A percentile compares a stretch with the other conserved stretches of the same genome.
phyloP scores from a whole-genome alignment of 2,888 invertebrate genomes.

The Brachypalpus laphriformis region DNA sequence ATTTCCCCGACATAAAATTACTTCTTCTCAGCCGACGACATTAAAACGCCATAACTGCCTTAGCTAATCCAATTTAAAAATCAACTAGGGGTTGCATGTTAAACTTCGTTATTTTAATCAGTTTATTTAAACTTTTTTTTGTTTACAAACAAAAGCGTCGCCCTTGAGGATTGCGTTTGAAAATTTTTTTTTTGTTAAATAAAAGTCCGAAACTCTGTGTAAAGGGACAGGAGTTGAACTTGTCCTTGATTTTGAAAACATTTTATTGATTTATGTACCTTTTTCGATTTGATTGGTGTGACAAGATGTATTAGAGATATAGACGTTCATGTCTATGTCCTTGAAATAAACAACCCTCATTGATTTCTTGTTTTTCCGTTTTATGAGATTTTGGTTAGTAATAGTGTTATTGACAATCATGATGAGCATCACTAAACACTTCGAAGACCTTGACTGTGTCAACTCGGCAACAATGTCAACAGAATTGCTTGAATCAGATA shows the following conservation, averaged over 20 bases:
- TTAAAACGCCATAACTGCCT: not conserved
- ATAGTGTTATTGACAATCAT: not conserved
- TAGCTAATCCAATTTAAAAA: too few species aligned
- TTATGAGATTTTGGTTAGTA: not conserved
- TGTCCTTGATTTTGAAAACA: slow-evolving; percentile 24
- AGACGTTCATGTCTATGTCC: not conserved
- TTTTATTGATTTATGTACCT: slow-evolving; percentile 22
- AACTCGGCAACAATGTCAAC: not conserved
- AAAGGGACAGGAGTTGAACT: not conserved
- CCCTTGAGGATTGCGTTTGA: too few species aligned
- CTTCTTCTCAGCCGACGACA: not conserved
- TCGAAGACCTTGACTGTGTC: not conserved
- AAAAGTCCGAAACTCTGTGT: too few species aligned
- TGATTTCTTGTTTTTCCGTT: not conserved
- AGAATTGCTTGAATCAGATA: not conserved
- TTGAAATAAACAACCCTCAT: not conserved
- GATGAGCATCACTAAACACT: not conserved
- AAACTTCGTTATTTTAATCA: not conserved
- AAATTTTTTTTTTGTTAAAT: too few species aligned
- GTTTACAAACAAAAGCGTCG: too few species aligned
- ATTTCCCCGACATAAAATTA: not conserved
- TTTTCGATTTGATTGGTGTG: slow-evolving; percentile 3
- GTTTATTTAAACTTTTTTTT: not conserved
- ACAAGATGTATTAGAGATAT: not conserved
- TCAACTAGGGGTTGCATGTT: too few species aligned